These are phyloP conservation scores for Sclerodermus sp. DNA, from an alignment of 2,888 invertebrate species.

Conservation along the genomic window DNA sequence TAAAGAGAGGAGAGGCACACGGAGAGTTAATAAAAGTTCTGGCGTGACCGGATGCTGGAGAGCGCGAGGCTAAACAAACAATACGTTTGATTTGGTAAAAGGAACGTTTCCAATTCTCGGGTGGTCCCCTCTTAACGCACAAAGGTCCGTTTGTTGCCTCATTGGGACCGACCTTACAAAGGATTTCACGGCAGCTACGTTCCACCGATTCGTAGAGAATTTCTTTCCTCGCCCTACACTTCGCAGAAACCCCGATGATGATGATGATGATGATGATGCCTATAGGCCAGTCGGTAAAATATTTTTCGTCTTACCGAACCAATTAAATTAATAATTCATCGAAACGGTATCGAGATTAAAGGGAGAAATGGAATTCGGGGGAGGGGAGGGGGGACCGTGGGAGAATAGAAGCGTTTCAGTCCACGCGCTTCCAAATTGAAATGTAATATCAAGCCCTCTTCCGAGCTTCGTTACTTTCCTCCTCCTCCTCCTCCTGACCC, in stretches of 20 bases:
- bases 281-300: too few species aligned
- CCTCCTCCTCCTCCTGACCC: conserved; percentile 19
- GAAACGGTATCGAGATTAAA: too few species aligned
- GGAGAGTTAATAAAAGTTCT: too few species aligned
- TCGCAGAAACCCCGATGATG: not conserved
- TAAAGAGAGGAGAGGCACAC: not conserved
- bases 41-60: too few species aligned
- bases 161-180: conserved; percentile 35
- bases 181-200: conserved; percentile 35
- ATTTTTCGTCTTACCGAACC: too few species aligned
- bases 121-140: conserved; percentile 24
- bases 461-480: not conserved
- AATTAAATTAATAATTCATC: too few species aligned
- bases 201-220: not conserved
- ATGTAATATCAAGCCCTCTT: conserved; percentile 46
- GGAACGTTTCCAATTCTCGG: conserved; percentile 31
- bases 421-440: conserved; percentile 44
- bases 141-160: conserved; percentile 40
- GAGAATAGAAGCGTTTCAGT: too few species aligned
- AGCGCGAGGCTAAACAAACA: conserved; percentile 40
- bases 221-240: too few species aligned
- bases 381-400: too few species aligned
- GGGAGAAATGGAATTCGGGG: too few species aligned
- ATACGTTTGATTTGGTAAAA: conserved; percentile 40
- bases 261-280: not conserved